A percentile compares a stretch with the other conserved stretches of the same genome.
Evolutionary conservation across 1,140 invertebrate genomes (phyloP).

Genomic region (Argopecten irradians): DNA sequence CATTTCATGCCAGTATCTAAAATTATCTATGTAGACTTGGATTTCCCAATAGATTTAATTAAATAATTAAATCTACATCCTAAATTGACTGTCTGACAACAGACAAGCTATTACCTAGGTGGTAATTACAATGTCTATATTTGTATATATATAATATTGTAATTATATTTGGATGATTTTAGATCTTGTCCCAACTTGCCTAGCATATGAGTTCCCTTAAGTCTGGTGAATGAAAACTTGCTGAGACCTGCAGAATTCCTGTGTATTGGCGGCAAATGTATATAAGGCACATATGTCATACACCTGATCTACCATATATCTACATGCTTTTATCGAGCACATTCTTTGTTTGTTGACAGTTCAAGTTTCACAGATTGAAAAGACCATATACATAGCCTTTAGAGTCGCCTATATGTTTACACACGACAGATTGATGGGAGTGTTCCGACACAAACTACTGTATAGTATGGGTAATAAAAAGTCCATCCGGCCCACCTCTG

Average conservation of each 20-base stretch:
- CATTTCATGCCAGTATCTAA: too few relatives aligned
- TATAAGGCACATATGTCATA: neutral
- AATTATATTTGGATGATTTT: too few relatives aligned
- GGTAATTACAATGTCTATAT: neutral
- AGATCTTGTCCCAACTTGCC: neutral
- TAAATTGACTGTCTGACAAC: neutral
- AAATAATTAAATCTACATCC: neutral
- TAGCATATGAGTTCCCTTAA: neutral
- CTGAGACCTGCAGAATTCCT: constrained; percentile 5
- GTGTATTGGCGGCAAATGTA: constrained; percentile 14
- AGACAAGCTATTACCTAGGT: neutral
- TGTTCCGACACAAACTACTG: constrained; percentile 12
- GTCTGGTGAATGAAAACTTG: neutral
- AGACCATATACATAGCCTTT: neutral
- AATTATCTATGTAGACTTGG: neutral
- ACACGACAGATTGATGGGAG: constrained; percentile 5
- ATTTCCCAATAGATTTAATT: neutral
- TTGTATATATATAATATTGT: too few relatives aligned
- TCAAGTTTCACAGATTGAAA: constrained; percentile 22
- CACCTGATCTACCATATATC: constrained; percentile 21
- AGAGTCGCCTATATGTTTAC: neutral
- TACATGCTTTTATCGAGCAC: neutral
- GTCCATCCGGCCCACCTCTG: constrained; percentile 1
- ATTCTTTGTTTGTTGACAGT: constrained; percentile 22
- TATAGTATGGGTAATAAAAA: neutral